A percentile compares a stretch with the other conserved stretches of the same genome.
Evolutionary conservation across 2,888 invertebrate species (phyloP).

Genomic region (Brenthis daphne): DNA sequence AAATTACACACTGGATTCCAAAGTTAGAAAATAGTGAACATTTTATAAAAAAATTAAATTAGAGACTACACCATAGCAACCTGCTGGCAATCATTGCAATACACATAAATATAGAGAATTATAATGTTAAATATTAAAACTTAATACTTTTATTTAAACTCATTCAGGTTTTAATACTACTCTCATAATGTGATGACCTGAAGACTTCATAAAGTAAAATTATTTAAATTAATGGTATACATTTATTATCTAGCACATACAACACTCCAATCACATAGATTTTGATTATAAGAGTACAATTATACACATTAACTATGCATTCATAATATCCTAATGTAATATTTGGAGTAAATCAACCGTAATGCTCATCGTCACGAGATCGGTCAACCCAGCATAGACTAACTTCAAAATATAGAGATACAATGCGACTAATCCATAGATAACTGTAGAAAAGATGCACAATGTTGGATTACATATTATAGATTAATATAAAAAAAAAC

Average conservation of each 20-base stretch:
- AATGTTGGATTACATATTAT: constrained; percentile 4
- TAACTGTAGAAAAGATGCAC: neutral
- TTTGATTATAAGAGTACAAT: constrained; percentile 66
- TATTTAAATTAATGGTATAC: constrained; percentile 67
- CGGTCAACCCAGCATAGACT: constrained; percentile 60
- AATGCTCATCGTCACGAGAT: constrained; percentile 61
- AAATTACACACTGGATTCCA: constrained; percentile 48
- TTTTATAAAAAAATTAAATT: constrained; percentile 21
- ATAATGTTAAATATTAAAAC: constrained; percentile 39
- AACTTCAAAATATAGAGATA: constrained; percentile 3
- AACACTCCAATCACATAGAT: constrained; percentile 62
- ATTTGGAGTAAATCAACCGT: constrained; percentile 72
- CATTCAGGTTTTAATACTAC: constrained; percentile 42
- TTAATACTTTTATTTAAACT: constrained; percentile 45
- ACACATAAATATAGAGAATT: constrained; percentile 11
- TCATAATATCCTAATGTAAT: constrained; percentile 62
- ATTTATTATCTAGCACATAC: constrained; percentile 54
- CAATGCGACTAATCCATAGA: neutral
- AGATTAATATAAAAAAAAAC: neutral
- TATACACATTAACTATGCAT: constrained; percentile 66
- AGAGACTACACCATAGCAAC: constrained; percentile 28
- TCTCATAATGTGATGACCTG: constrained; percentile 36
- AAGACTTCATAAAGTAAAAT: constrained; percentile 39
- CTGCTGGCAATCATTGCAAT: constrained; percentile 26
- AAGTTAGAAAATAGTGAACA: constrained; percentile 14